A percentile compares a stretch with the other conserved stretches of the same genome.
These are phyloP conservation scores for Branchipolynoe longqiensis DNA, from an alignment of 2,888 invertebrate species.

Conservation along the genomic window DNA sequence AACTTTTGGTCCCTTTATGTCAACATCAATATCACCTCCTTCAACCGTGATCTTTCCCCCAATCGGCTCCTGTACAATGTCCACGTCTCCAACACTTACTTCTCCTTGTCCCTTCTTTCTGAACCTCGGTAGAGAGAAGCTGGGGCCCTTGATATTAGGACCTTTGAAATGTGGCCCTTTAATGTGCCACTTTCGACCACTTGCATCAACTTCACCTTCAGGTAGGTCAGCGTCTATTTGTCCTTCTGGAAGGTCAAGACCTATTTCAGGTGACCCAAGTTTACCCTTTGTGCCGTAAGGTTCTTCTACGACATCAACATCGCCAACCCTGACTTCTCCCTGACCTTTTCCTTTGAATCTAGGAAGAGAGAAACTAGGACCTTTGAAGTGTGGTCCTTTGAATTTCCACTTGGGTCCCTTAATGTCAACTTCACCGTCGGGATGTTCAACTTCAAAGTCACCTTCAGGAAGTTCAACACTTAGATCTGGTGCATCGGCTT, in stretches of 20 bases:
- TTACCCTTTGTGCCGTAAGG: neutral
- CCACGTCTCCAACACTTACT: slow-evolving; percentile 1
- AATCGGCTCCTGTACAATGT: neutral
- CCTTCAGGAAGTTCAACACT: neutral
- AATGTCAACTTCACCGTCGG: neutral
- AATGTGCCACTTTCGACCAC: neutral
- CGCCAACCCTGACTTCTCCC: neutral
- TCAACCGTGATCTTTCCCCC: neutral
- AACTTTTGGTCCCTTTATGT: neutral
- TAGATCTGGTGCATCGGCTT: neutral
- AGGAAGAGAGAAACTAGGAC: slow-evolving; percentile 19
- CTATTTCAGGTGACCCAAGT: neutral
- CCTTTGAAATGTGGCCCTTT: neutral
- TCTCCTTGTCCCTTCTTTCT: slow-evolving; percentile 34
- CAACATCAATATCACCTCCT: slow-evolving; percentile 3
- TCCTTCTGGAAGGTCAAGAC: neutral
- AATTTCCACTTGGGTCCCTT: slow-evolving; percentile 13
- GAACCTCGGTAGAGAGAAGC: neutral
- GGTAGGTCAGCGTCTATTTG: no score
- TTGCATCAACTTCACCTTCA: neutral
- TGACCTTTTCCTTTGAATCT: neutral
- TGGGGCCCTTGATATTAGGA: neutral
- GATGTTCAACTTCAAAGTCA: neutral
- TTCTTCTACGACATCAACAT: neutral
- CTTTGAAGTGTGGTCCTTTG: slow-evolving; percentile 29